Evolutionary conservation across 1,140 invertebrate species (phyloP), one percentile per base, ranked within the genome.

Genomic region (Magallana gigas): DNA sequence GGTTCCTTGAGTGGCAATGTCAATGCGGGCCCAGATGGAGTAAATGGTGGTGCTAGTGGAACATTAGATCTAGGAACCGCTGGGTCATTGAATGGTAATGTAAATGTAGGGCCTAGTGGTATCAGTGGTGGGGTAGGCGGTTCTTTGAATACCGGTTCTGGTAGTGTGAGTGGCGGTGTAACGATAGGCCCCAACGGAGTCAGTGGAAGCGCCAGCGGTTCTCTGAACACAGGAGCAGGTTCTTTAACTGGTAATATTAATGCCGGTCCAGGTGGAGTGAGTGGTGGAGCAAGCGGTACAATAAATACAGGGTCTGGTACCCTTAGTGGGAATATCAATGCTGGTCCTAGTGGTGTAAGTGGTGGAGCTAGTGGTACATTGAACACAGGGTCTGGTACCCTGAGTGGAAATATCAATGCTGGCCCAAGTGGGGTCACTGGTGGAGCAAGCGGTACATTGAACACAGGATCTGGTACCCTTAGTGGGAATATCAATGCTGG

Each of bases 261-360:
- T 84, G 64, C 60, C 12, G 86, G 80, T 71, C 56, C 57, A n/a
- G 84, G 83, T 62, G 86, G 86, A 23, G n/a, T 87, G 12, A 87
- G 80, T 57, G 62, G 81, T 5, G 12, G 36, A 2, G 81, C 60
- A 12, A 87, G 60, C 71, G 86, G 86, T 23, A 60, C 82, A 1
- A 11, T 76, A 29, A 59, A 87, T 0, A 23, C 83, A 59, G 86
- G 86, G 1, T 80, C 82, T 7, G 84, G 56, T 29, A n/a, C 58
- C 16, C 16, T 59, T 11, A 23, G 5, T 11, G 57, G 83, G 6
- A 82, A 82, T 18, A 60, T 84, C 8, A 84, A 60, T 84, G 58
- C 16, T 29, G 83, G 83, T 18, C 83, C 84, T 2, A 23, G n/a
- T 36, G 64, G 60, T n/a, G 36, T 85, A 0, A 57, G 9, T 59